Evolutionary conservation across 2,888 invertebrate genomes (phyloP), one percentile per base, ranked within the genome.

Genomic region (Cantharis nigra): DNA sequence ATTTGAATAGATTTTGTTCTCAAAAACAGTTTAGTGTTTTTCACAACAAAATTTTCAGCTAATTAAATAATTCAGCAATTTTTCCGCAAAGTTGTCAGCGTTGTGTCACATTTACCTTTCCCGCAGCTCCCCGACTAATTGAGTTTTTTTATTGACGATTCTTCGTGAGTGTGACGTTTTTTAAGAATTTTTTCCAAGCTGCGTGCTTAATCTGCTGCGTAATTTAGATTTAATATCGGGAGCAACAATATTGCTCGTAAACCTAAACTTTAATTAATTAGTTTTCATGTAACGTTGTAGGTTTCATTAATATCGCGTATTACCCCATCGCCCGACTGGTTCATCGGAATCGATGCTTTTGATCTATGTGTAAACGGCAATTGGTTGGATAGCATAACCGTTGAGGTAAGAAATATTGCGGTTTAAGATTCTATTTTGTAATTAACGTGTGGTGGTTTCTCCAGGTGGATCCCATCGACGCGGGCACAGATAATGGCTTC

Each of bases 291-390:
- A 16, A 49, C 62, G 69, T 88, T 87, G 4, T 90, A 96, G 94
- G 95, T 98, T 82, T 98, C 97, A 75, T 91, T 97, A 85, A 95
- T 97, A 92, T 93, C 96, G 74, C 92, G 96, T 82, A 95, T 98
- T 89, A 93, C 97, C 78, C 98, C 98, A 16, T 97, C 97, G 16
- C 97, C 97, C 2, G 97, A 98, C 89, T 98, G 98, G 97, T 97
- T 97, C 89, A 93, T 96, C 74, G 98, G 98, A 72, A 93, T 98
- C 70, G 97, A 97, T 89, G 94, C 96, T 84, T 95, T 97, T 86
- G 94, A 97, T 88, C 93, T 98, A 2, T 98, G 98, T 88, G 94
- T 95, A 73, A 95, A 96, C 83, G 97, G 96, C 20, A 95, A 96
- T 85, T 98, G 98, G 97, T 91, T 97, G 81, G 96, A 96, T 87